Evolutionary conservation across 30 jellyfish, hydroid and myxozoan genomes (phyloP), one percentile per base, ranked within the genome.

Genomic region (Hydractinia echinata): DNA sequence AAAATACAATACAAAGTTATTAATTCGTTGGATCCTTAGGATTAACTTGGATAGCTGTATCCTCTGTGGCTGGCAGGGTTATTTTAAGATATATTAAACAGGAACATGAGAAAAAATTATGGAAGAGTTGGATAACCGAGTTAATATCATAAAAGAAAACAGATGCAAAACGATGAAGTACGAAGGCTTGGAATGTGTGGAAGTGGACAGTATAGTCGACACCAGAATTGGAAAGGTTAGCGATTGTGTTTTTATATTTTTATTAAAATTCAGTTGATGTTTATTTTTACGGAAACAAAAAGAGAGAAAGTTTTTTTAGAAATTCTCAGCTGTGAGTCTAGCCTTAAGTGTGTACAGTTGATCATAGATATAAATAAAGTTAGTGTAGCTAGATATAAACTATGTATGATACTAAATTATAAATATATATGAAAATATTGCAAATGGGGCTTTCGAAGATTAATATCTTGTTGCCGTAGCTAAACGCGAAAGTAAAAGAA

Each of bases 191-290:
- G 74, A 64, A 44, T 64, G 51, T 44, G 39, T 64, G 51, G 74
- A 64, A 64, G 74, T 64, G 1, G 39, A 44, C 8, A 64, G 74
- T 64, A 64, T 64, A 64, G 39, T 64, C 39, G 74, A 64, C 74
- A 64, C 74, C 51, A 64, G 74, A 64, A 44, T 64, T 7, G 39
- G 74, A n/a, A 64, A 64, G 19, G 74, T 64, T n/a, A 64, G 74
- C 19, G 19, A 58, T 58, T 58, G 15, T 58, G 19, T 58, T 13
- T 58, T 0, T 13, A 58, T 58, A 11, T 58, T 16, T 58, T 58
- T 58, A 58, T 58, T 16, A 58, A 58, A 11, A 58, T 58, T 58
- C 69, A 11, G 69, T 58, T 16, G 44, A 30, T 30, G 44, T 30
- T 30, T 30, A 30, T 30, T 30, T 30, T 30, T 30, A 2, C 44